Base-by-base conservation (phyloP, 2,113 vertebrate genomes). In the Odobenus rosmarus region DNA sequence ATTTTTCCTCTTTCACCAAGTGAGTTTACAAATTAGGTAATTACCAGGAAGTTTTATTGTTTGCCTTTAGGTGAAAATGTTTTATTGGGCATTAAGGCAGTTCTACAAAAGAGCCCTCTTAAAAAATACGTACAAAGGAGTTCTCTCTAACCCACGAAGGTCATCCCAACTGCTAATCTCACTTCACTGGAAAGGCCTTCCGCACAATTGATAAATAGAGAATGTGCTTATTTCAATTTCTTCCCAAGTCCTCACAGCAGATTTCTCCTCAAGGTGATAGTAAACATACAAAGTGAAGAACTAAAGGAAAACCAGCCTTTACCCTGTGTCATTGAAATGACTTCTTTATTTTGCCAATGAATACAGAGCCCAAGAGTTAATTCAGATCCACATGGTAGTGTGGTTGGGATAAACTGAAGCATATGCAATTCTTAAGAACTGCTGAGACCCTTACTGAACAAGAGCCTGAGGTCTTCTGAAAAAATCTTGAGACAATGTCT, bases 211-310 rank as follows among this genome's bases (percentile, higher is more conserved):
- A 46, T 69, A 64, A 91, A 53, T 51, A 93, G 49, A 4, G 10
- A 72, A 49, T 87, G 46, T 88, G 62, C n/a, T 89, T 90, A 82
- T 57, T 96, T 93, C 14, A 67, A 11, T 85, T 87, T 97, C 24
- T 97, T 15, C 14, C 49, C 7, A 24, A 16, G 14, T 67, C 24
- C 24, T 57, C 26, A 85, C 9, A 84, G 59, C 6, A 39, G n/a
- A 80, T 94, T 91, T 96, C 55, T 83, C 39, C 21, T 92, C 36
- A 67, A 95, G 64, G 59, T 93, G 51, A 72, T 93, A 55, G 55
- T 76, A 85, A 59, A 42, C 13, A 51, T 6, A 51, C 2, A 39
- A 88, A 95, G 11, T 77, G 64, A 92, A 95, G 76, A 96, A 61
- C 14, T 83, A 19, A 72, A 69, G 42, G 16, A 81, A 92, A 88